Evolutionary conservation across 2,888 invertebrate species (phyloP).

Genomic region (Aquatica leii): DNA sequence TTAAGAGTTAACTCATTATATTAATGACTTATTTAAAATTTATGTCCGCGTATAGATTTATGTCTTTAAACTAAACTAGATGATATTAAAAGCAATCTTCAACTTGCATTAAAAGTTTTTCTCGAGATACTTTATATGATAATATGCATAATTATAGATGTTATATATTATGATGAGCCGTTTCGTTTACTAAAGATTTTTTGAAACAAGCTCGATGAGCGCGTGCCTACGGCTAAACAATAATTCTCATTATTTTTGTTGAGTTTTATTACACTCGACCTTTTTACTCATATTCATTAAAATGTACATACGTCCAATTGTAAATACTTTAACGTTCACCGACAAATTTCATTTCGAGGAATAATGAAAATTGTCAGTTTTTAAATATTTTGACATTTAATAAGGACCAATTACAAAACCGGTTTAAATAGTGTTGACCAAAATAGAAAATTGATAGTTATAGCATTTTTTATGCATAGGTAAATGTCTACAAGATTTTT

Average conservation of each 20-base stretch:
- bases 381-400: too few species aligned
- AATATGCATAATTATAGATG: constrained; percentile 31
- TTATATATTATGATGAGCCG: constrained; percentile 24
- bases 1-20: constrained; percentile 25
- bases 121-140: constrained; percentile 29
- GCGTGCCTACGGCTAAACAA: constrained; percentile 26
- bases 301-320: too few species aligned
- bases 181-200: constrained; percentile 21
- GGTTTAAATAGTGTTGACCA: too few species aligned
- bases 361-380: too few species aligned
- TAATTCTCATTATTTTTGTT: constrained; percentile 17
- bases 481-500: too few species aligned
- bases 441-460: too few species aligned
- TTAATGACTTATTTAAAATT: constrained; percentile 33
- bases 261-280: neutral
- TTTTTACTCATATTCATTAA: too few species aligned
- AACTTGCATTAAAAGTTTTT: constrained; percentile 13
- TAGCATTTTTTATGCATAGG: too few species aligned
- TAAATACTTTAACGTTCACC: too few species aligned
- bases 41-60: constrained; percentile 26
- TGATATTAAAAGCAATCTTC: constrained; percentile 21
- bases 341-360: too few species aligned
- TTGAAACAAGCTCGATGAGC: constrained; percentile 19
- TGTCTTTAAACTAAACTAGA: constrained; percentile 14
- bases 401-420: too few species aligned